A percentile compares a stretch with the other conserved stretches of the same genome.
Conservation (phyloP, 2,797 vertebrate genomes). For the Poeciliopsis paucimaculata region DNA sequence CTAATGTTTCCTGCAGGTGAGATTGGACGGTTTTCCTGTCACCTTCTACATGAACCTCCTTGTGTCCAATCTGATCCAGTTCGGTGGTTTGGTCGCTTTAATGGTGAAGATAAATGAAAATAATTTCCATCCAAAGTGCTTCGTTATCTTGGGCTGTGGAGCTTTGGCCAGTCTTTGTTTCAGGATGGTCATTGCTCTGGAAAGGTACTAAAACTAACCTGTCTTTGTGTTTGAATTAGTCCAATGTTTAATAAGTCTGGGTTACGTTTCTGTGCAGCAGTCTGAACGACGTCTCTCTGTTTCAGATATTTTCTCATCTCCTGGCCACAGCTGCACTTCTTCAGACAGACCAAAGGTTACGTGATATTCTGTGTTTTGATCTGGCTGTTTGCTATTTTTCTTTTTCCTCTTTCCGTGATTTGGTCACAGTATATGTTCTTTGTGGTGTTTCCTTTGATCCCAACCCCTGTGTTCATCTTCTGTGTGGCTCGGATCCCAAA, state of each 20-base stretch:
- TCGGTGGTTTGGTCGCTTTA: neutral
- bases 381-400: neutral
- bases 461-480: neutral
- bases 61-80: neutral
- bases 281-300: neutral
- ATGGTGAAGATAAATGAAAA: fast-evolving
- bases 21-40: neutral
- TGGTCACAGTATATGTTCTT: neutral
- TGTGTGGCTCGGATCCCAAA: conserved; percentile 3
- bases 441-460: neutral
- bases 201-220: conserved; percentile 6
- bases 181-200: conserved; percentile 9
- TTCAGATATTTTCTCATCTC: conserved; percentile 22
- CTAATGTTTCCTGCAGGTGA: neutral
- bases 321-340: conserved; percentile 11
- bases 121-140: fast-evolving
- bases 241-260: neutral
- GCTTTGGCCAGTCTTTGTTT: neutral
- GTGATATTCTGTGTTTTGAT: neutral
- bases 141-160: neutral
- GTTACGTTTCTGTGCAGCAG: neutral
- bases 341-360: conserved; percentile 3
- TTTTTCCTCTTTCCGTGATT: neutral
- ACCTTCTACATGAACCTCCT: conserved; percentile 21
- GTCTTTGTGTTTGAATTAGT: neutral